Evolutionary conservation across 2,888 invertebrate species (phyloP), one percentile per base, ranked within the genome.

Genomic region (Hirtodrosophila trivittata): DNA sequence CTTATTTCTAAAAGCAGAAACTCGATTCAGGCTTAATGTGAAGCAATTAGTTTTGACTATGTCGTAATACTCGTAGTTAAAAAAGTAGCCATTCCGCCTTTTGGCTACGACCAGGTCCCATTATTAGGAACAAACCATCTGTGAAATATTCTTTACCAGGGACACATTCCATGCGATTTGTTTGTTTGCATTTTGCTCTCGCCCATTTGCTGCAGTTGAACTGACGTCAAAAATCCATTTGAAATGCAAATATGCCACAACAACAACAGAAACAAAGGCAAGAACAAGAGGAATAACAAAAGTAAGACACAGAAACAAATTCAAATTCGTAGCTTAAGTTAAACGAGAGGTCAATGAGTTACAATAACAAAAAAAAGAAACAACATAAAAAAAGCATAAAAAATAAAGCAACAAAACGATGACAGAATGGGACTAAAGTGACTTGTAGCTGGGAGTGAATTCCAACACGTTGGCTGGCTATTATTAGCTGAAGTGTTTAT

Each of bases 321-420:
- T 43, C 55, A 33, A 65, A 64, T 66, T 63, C 62, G 8, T 35
- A 39, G 84, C 78, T 75, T 47, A 43, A 58, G 51, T 60, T 82
- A 65, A 84, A 54, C 67, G 67, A 72, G 85, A 63, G 87, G 87
- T 81, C 85, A 80, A 80, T 85, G 86, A 60, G 78, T 83, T 84
- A 41, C 47, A 60, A 60, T 14, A 60, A 41, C 10, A 32, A 3
- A 28, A 30, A 8, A 41, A 4, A 32, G 13, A 21, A n/a, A 39
- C 9, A 35, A 41, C 16, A 18, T 4, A 12, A 35, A 12, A 9
- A 8, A 47, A 35, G 5, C 18, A 5, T 32, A 43, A 30, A 45
- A 10, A 52, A 33, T 5, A 7, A 12, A 9, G 14, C 28, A 13
- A 30, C 49, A 13, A 39, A 52, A 14, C 25, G 38, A 33, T 37